phyloP scores from a whole-genome alignment of 53 echinoderm and acorn worm genomes.

The Apostichopus leukothele region DNA sequence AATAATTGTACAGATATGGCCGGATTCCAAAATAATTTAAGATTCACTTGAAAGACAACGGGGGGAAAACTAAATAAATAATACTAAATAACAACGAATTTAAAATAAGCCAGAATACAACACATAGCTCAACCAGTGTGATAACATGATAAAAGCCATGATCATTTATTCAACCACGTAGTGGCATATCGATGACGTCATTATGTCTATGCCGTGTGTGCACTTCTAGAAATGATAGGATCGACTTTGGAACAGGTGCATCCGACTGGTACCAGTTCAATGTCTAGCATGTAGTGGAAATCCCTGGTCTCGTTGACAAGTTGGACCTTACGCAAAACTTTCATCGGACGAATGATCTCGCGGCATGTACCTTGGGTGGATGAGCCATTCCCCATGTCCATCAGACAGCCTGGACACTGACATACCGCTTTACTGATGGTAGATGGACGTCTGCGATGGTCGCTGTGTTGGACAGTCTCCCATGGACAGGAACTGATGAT shows the following conservation, averaged over 20 bases:
- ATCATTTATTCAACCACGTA: too few relatives aligned
- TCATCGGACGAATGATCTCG: constrained; percentile 21
- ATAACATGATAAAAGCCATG: too few relatives aligned
- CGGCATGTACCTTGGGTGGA: constrained; percentile 3
- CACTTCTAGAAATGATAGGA: not conserved
- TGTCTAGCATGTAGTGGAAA: constrained; percentile 7
- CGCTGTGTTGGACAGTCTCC: not conserved
- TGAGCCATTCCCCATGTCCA: not conserved
- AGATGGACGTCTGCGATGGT: not conserved
- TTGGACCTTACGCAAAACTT: constrained; percentile 15
- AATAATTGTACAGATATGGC: too few relatives aligned
- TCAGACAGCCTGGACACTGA: constrained; percentile 10
- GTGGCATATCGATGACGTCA: not conserved
- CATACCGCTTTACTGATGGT: constrained; percentile 30
- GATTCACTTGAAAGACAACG: too few relatives aligned
- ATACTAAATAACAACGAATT: too few relatives aligned
- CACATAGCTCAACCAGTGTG: too few relatives aligned
- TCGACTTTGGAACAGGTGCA: constrained; percentile 17
- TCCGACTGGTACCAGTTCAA: constrained; percentile 17
- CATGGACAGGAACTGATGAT: constrained; percentile 16
- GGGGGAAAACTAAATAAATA: too few relatives aligned
- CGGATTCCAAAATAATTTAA: too few relatives aligned
- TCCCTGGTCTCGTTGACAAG: not conserved
- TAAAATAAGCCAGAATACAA: too few relatives aligned
- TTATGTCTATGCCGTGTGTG: not conserved